These are phyloP conservation scores for Apistogramma diplotaenia DNA, from an alignment of 2,113 vertebrate species.

Conservation along the genomic window DNA sequence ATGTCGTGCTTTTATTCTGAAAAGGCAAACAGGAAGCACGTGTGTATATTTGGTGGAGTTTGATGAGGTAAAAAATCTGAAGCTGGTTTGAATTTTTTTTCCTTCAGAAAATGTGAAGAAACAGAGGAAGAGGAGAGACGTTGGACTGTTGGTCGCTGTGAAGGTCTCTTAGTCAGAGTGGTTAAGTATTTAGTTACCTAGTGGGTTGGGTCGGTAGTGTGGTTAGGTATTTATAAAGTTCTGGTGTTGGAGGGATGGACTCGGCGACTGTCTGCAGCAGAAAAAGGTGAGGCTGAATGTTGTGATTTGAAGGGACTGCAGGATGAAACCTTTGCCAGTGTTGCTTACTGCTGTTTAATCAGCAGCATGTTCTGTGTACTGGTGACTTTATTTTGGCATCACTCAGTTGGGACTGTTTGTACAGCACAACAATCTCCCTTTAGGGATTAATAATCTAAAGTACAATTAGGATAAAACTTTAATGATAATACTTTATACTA, in stretches of 20 bases:
- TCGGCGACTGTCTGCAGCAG: neutral
- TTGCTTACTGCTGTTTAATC: too few relatives aligned
- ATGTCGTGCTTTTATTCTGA: conserved; percentile 4
- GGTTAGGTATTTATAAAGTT: too few relatives aligned
- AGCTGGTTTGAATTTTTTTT: conserved; percentile 45
- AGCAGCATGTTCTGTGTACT: too few relatives aligned
- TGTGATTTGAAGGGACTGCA: neutral
- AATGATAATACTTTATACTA: too few relatives aligned
- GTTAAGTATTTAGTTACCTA: too few relatives aligned
- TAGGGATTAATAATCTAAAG: too few relatives aligned
- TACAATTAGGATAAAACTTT: too few relatives aligned
- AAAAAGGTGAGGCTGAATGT: conserved; percentile 9
- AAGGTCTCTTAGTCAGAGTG: neutral
- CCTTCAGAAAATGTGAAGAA: conserved; percentile 12
- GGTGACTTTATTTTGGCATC: too few relatives aligned
- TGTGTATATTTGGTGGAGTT: neutral
- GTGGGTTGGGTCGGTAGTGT: too few relatives aligned
- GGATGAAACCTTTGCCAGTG: neutral
- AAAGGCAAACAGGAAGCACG: neutral
- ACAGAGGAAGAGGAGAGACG: neutral
- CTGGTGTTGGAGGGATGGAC: neutral
- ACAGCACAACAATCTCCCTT: too few relatives aligned
- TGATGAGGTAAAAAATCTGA: neutral
- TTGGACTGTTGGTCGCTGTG: neutral
- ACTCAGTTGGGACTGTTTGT: too few relatives aligned